These are phyloP conservation scores for Dichetophora obliterata DNA, from an alignment of 2,888 invertebrate genomes.

Conservation along the genomic window DNA sequence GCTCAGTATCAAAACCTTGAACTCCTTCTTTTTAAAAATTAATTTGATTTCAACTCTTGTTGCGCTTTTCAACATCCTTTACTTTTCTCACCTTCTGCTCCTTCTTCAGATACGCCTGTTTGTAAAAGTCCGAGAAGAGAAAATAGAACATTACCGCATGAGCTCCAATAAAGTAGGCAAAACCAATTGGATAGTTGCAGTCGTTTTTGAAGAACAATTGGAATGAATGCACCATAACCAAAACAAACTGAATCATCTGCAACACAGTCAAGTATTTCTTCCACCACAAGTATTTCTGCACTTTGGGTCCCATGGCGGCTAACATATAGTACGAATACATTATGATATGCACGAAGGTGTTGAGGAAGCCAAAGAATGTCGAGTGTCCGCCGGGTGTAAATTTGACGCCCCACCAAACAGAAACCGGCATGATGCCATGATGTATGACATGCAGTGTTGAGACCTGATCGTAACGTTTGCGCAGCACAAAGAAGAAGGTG, in stretches of 20 bases:
- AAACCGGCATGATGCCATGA: conserved; percentile 95
- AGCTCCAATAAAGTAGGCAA: conserved; percentile 91
- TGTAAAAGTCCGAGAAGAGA: conserved; percentile 93
- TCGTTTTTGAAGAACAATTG: conserved; percentile 85
- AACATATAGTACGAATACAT: conserved; percentile 95
- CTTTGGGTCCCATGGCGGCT: conserved; percentile 88
- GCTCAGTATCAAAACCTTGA: not conserved
- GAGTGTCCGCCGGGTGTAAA: conserved; percentile 93
- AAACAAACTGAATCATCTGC: conserved; percentile 93
- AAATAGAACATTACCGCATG: conserved; percentile 94
- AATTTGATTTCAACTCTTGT: no score
- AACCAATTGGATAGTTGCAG: conserved; percentile 90
- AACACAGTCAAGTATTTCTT: conserved; percentile 92
- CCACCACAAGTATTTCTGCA: conserved; percentile 95
- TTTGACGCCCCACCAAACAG: conserved; percentile 92
- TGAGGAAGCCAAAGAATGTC: conserved; percentile 92
- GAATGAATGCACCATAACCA: conserved; percentile 90
- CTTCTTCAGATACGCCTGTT: conserved; percentile 76
- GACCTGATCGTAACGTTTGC: conserved; percentile 93
- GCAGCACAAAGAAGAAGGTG: conserved; percentile 93
- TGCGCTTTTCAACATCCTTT: no score
- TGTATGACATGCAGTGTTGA: conserved; percentile 94
- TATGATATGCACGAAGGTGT: conserved; percentile 94
- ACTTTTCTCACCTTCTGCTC: conserved; percentile 60
- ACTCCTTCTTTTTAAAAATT: no score